Evolutionary conservation across 2,797 vertebrate genomes (phyloP), one percentile per base, ranked within the genome.

Genomic region (Todus mexicanus): DNA sequence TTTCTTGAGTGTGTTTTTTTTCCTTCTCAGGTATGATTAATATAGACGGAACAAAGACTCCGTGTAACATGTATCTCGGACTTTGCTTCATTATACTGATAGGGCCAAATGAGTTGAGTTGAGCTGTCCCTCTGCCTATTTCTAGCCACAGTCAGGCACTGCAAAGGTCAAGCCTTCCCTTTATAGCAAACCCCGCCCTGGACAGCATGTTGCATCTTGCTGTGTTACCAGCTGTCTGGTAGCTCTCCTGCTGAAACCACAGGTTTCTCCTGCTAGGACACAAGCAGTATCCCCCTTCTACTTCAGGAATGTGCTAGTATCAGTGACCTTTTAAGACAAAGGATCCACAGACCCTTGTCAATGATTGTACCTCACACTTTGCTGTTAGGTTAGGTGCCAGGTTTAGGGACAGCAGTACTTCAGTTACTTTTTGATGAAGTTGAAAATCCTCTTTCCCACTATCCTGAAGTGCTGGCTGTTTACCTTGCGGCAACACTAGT

Each of bases 131-230:
- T 42, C 72, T 63, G 9, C 25, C n/a, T 90, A 31, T 79, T 89
- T 85, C 26, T 25, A 26, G 80, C 38, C n/a, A 26, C 50, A 20
- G 45, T 19, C 59, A 90, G 48, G 56, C 56, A 11, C 72, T 70
- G 69, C 72, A 93, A 93, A 94, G 89, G 87, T 91, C 89, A 64
- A 82, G 48, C 33, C 31, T 89, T 70, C 37, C 68, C 75, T 79
- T 70, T 45, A 10, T 43, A 63, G 40, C 5, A 35, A 59, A 5
- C 25, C 15, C 23, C 21, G 31, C n/a, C 7, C 5, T 56, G 47
- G 45, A 19, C 5, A 43, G 51, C 40, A 25, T 10, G 26, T 50
- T 60, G 75, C 50, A 15, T 35, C 91, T 43, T 33, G 74, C 93
- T 83, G 93, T 51, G 94, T 40, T 33, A 70, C 93, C 95, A 87